phyloP scores from a whole-genome alignment of 2,797 vertebrate genomes.

The Zalophus californianus region DNA sequence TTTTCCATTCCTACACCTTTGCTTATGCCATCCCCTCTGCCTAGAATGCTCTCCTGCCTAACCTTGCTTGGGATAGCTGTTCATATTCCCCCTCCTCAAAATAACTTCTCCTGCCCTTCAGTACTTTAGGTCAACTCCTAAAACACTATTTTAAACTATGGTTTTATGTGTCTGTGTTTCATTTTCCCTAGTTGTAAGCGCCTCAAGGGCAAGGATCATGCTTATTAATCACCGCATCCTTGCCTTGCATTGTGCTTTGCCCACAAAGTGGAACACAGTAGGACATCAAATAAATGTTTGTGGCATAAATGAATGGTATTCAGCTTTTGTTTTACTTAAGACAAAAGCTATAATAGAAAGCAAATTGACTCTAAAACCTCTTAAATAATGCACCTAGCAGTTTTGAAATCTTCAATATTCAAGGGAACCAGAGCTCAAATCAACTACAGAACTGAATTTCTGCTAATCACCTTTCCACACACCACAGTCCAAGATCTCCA shows the following conservation, averaged over 20 bases:
- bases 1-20: constrained; percentile 74
- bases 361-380: not conserved
- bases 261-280: not conserved
- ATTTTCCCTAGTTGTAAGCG: not conserved
- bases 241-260: not conserved
- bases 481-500: not conserved
- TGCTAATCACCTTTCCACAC: not conserved
- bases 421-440: not conserved
- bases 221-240: not conserved
- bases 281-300: not conserved
- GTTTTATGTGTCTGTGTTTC: not conserved
- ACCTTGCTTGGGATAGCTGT: not conserved
- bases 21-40: not conserved
- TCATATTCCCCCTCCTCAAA: not conserved
- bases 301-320: not conserved
- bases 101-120: not conserved
- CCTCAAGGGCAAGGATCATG: not conserved
- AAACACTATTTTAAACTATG: not conserved
- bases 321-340: not conserved
- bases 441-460: not conserved
- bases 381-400: not conserved
- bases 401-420: not conserved
- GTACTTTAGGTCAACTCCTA: not conserved
- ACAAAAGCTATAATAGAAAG: not conserved
- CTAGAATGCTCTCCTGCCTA: constrained; percentile 40